Evolutionary conservation across 2,888 invertebrate genomes (phyloP).

Genomic region (Incurvaria masculella): DNA sequence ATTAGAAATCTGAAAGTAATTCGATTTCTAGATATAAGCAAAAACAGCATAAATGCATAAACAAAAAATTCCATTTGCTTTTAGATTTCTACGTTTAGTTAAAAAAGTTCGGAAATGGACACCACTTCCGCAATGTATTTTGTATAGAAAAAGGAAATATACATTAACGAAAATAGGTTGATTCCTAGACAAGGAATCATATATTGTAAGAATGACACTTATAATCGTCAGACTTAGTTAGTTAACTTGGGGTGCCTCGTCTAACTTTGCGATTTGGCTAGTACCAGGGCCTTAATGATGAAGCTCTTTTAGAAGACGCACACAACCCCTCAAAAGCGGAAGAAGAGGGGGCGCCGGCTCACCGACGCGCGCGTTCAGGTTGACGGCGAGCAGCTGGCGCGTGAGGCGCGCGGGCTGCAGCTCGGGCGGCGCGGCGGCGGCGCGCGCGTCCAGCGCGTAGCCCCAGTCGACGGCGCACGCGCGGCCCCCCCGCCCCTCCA

Average conservation of each 20-base stretch:
- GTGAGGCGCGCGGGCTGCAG: constrained; percentile 29
- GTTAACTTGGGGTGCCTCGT: too few species aligned
- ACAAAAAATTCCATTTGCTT: too few species aligned
- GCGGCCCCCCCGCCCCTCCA: constrained; percentile 19
- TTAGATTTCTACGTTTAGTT: too few species aligned
- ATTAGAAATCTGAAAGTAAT: too few species aligned
- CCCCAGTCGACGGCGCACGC: constrained; percentile 31
- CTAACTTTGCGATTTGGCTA: too few species aligned
- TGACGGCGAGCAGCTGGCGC: constrained; percentile 23
- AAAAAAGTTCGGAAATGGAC: too few species aligned
- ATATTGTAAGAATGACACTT: not conserved
- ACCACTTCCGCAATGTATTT: too few species aligned
- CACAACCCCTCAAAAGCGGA: not conserved
- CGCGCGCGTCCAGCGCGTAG: constrained; percentile 23
- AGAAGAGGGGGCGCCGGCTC: not conserved
- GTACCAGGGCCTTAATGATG: not conserved
- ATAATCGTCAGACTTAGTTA: not conserved
- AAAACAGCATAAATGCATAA: too few species aligned
- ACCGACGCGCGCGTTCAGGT: constrained; percentile 20
- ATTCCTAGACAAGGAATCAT: not conserved
- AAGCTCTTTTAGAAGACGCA: not conserved
- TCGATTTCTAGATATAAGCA: too few species aligned
- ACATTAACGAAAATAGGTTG: too few species aligned
- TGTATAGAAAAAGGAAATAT: too few species aligned
- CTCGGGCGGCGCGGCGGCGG: constrained; percentile 19